These are phyloP conservation scores for Idaea dimidiata DNA, from an alignment of 2,888 invertebrate genomes.

Conservation along the genomic window DNA sequence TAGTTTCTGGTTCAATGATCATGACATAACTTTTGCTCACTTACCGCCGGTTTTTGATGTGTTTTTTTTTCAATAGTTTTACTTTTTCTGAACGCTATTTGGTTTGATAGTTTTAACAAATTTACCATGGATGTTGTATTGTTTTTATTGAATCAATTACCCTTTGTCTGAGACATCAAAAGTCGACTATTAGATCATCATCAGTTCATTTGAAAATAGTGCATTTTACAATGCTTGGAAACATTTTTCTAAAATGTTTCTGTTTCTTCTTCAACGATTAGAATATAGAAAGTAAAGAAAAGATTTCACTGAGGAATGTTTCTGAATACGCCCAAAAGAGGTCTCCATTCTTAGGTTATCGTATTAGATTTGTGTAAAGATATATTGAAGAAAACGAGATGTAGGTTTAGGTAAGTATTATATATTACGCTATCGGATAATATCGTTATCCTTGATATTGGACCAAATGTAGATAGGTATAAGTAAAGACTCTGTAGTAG, in stretches of 20 bases:
- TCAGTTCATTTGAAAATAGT: too few species aligned
- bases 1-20: slow-evolving; percentile 16
- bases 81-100: neutral
- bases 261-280: too few species aligned
- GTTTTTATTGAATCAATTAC: too few species aligned
- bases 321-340: neutral
- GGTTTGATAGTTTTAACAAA: neutral
- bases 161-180: too few species aligned
- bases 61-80: neutral
- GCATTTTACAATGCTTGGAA: too few species aligned
- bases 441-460: neutral
- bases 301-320: neutral
- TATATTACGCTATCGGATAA: neutral
- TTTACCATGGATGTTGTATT: too few species aligned
- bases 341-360: neutral
- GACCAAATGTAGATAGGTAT: neutral
- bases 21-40: slow-evolving; percentile 9
- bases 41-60: neutral
- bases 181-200: too few species aligned
- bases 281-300: too few species aligned
- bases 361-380: neutral
- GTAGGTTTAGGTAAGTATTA: neutral
- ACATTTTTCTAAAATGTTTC: too few species aligned
- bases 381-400: slow-evolving; percentile 12
- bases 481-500: neutral